Evolutionary conservation across 2,797 vertebrate genomes (phyloP).

Genomic region (Notolepis coatsorum): DNA sequence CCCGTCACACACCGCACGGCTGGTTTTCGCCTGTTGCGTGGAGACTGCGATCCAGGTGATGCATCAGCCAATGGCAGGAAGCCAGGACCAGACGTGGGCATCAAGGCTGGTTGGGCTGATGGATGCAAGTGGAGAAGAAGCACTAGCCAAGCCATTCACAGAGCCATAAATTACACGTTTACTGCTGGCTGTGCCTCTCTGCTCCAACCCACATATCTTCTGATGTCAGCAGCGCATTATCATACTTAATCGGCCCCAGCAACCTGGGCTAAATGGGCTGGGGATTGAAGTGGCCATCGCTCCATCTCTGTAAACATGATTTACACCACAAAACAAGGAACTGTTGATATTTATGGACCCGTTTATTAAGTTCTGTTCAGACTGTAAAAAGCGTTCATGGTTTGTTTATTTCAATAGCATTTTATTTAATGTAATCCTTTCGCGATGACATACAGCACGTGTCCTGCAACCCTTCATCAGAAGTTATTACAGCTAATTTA

Average conservation of each 20-base stretch:
- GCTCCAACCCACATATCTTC: constrained; percentile 41
- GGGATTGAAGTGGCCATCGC: constrained; percentile 51
- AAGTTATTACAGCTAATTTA: constrained; percentile 60
- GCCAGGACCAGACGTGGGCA: constrained; percentile 63
- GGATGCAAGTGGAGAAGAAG: constrained; percentile 64
- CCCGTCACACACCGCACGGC: constrained; percentile 13
- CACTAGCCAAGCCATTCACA: constrained; percentile 62
- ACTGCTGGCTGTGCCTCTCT: constrained; percentile 53
- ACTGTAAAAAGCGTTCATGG: constrained; percentile 61
- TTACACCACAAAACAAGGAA: constrained; percentile 61
- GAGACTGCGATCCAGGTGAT: constrained; percentile 68
- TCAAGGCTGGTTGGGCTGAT: constrained; percentile 61
- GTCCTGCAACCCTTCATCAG: constrained; percentile 65
- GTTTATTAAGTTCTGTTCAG: constrained; percentile 72
- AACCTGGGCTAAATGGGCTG: constrained; percentile 70
- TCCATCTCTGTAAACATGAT: constrained; percentile 71
- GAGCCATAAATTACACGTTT: constrained; percentile 76
- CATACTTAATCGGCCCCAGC: constrained; percentile 81
- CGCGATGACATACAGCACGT: constrained; percentile 76
- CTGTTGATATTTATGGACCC: constrained; percentile 66
- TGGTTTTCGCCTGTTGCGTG: constrained; percentile 55
- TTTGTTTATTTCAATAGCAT: constrained; percentile 72
- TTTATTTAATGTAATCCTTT: constrained; percentile 85
- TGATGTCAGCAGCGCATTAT: constrained; percentile 76
- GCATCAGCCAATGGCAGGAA: constrained; percentile 72